Evolutionary conservation across 2,888 invertebrate genomes (phyloP).

Genomic region (Tenthredo amoena): DNA sequence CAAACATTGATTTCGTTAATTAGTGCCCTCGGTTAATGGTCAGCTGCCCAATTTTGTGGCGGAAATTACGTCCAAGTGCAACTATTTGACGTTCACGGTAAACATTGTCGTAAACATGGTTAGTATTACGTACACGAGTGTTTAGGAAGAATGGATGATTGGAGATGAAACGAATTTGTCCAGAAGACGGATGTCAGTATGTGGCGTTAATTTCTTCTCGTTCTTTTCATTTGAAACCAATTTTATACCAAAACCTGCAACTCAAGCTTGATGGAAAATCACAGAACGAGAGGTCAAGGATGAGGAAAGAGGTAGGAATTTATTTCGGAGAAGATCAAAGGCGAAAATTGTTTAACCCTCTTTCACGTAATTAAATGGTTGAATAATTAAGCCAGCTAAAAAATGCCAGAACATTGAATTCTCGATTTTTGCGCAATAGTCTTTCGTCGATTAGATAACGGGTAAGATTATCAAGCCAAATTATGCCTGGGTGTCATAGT

Average conservation of each 20-base stretch:
- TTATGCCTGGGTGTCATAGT: not conserved
- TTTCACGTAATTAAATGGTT: not conserved
- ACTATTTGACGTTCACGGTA: not conserved
- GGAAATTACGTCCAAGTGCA: constrained; percentile 10
- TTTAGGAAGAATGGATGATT: not conserved
- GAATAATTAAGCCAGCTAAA: not conserved
- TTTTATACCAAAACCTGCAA: not conserved
- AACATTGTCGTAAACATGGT: not conserved
- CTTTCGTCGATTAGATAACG: not conserved
- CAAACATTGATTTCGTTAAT: constrained; percentile 33
- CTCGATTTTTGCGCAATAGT: not conserved
- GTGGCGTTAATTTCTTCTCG: not conserved
- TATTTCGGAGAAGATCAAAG: not conserved
- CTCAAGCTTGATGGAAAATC: not conserved
- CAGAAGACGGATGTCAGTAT: not conserved
- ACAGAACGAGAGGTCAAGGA: not conserved
- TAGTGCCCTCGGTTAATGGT: not conserved
- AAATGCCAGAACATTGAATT: not conserved
- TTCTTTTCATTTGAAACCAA: not conserved
- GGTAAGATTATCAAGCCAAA: not conserved
- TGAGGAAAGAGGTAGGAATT: not conserved
- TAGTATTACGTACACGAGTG: not conserved
- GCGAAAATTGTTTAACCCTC: not conserved
- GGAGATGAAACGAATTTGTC: not conserved
- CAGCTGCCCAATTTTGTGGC: not conserved